Base-by-base conservation (phyloP, 2,113 vertebrate genomes). In the Steatornis caripensis region DNA sequence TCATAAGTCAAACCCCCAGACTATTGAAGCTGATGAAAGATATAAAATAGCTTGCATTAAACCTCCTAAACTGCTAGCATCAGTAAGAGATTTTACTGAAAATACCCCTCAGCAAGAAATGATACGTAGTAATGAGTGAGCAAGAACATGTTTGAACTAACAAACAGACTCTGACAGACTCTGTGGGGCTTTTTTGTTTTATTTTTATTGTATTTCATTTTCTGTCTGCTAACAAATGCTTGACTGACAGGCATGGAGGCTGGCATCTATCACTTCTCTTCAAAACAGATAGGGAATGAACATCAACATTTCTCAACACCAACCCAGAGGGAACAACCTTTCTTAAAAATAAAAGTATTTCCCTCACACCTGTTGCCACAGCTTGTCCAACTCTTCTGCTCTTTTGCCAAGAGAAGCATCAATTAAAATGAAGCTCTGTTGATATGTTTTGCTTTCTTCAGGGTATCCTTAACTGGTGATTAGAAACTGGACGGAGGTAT, bases 181-280 rank as follows among this genome's bases (percentile, higher is more conserved):
- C 71, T 23, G 46, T 62, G 64, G 65, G 60, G 58, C 34, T 86
- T 72, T 78, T 54, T 62, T 60, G 37, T 54, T 87, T 96, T 62
- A 77, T 94, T 96, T 94, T 95, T 71, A 82, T 89, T 90, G 64
- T 64, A 29, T 66, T 95, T 81, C 46, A 51, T 75, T 93, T 92
- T 86, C 92, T 81, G 34, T 70, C 85, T 94, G 62, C 37, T 75
- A 66, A 37, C 68, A 93, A 80, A 62, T 5, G 21, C 68, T 74
- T 92, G 90, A 96, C 26, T 93, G 96, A 78, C 82, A 95, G 82
- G 53, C 2, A 2, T 54, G 81, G 85, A 94, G 83, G 88, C 64
- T 96, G 95, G 55, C 82, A 95, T 70, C 95, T 90, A 72, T 77
- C 84, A 80, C 68, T 86, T 71, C 36, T 82, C 77, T 71, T 74